These are phyloP conservation scores for Rambutsinella grinnellia DNA, from an alignment of 2,888 invertebrate species.

Conservation along the genomic window DNA sequence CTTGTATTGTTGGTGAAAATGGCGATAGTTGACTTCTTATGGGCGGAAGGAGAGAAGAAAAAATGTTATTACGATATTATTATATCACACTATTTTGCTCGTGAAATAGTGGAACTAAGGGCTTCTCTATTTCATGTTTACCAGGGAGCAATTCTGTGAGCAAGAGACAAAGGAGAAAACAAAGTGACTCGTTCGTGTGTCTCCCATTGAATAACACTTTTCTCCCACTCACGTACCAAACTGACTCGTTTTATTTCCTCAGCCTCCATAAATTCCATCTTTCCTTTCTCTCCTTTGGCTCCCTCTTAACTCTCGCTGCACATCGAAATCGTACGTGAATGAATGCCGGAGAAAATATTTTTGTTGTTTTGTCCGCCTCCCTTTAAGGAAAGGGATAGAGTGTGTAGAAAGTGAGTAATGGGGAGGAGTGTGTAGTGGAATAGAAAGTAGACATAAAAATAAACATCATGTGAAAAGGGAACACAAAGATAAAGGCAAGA, in stretches of 20 bases:
- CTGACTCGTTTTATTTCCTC: constrained; percentile 56
- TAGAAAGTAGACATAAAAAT: constrained; percentile 28
- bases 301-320: neutral
- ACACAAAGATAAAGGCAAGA: constrained; percentile 17
- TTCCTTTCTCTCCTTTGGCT: neutral
- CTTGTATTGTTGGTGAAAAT: constrained; percentile 37
- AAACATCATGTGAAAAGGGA: constrained; percentile 1
- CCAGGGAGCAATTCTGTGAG: neutral
- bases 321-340: neutral
- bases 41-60: constrained; percentile 9
- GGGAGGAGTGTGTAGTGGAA: neutral
- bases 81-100: constrained; percentile 15
- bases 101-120: neutral
- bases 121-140: neutral
- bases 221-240: constrained; percentile 56
- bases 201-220: constrained; percentile 36
- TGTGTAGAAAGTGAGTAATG: constrained; percentile 2
- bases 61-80: constrained; percentile 46
- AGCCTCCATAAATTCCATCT: constrained; percentile 48
- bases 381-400: neutral
- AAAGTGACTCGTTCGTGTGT: constrained; percentile 31
- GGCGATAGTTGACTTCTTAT: constrained; percentile 3
- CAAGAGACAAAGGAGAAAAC: neutral
- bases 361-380: constrained; percentile 3
- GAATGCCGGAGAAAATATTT: neutral